Percentiles rank a stretch among this genome's conserved stretches.
Evolutionary conservation across 2,797 vertebrate genomes (phyloP).

Genomic region (Ceyx erithaca): DNA sequence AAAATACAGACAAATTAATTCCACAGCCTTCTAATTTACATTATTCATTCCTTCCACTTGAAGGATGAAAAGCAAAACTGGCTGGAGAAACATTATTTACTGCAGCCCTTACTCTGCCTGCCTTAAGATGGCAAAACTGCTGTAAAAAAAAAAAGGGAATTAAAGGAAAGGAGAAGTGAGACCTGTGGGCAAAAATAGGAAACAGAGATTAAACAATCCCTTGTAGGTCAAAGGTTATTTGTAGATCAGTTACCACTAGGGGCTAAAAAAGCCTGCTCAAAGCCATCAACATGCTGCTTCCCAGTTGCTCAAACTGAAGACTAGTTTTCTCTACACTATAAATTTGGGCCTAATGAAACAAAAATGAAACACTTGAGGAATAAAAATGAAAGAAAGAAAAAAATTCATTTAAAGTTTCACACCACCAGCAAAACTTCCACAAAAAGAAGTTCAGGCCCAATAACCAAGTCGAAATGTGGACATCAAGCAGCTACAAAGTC

Average conservation of each 20-base stretch:
- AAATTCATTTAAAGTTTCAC: not conserved
- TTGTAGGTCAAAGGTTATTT: conserved; percentile 54
- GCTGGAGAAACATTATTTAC: not conserved
- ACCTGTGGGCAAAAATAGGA: conserved; percentile 47
- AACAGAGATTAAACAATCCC: conserved; percentile 39
- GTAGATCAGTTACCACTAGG: conserved; percentile 33
- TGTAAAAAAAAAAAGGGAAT: not conserved
- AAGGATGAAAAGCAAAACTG: not conserved
- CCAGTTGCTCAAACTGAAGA: not conserved
- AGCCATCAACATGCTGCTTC: not conserved
- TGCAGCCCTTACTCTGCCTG: not conserved
- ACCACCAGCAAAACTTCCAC: not conserved
- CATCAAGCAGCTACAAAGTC: not conserved
- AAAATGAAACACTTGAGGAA: not conserved
- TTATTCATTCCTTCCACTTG: not conserved
- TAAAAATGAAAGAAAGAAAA: not conserved
- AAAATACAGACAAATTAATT: not conserved
- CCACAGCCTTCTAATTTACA: not conserved
- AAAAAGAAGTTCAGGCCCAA: not conserved
- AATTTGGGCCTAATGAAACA: not conserved
- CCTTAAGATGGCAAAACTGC: not conserved
- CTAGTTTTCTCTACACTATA: not conserved
- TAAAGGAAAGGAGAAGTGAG: conserved; percentile 17
- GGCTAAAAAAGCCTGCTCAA: not conserved
- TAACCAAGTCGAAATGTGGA: not conserved